phyloP scores from a whole-genome alignment of 2,113 vertebrate species.

The Callorhinus ursinus region DNA sequence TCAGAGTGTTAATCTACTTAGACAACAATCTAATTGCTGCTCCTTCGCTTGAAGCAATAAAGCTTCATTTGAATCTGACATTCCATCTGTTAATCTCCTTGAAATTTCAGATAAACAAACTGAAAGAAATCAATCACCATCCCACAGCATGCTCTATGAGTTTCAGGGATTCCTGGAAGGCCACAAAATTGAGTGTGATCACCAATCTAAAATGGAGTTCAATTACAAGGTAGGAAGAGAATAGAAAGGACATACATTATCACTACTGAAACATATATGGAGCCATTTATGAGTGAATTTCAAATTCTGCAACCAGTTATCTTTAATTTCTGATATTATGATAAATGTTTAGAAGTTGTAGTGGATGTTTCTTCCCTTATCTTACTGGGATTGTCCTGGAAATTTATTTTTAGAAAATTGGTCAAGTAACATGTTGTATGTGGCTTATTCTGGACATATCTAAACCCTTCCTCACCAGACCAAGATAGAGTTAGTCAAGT shows the following conservation, averaged over 20 bases:
- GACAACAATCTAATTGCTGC: slow-evolving; percentile 56
- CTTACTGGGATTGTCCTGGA: slow-evolving; percentile 94
- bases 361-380: slow-evolving; percentile 87
- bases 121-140: slow-evolving; percentile 68
- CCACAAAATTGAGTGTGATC: slow-evolving; percentile 48
- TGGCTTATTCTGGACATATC: slow-evolving; percentile 91
- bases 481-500: slow-evolving; percentile 88
- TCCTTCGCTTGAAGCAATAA: slow-evolving; percentile 57
- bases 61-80: slow-evolving; percentile 66
- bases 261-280: not conserved
- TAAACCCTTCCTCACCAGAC: slow-evolving; percentile 91
- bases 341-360: not conserved
- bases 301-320: not conserved
- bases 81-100: slow-evolving; percentile 68
- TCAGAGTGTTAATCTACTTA: slow-evolving; percentile 48
- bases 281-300: not conserved
- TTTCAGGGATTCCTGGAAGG: slow-evolving; percentile 57
- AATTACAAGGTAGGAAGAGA: not conserved
- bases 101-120: slow-evolving; percentile 72
- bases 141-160: slow-evolving; percentile 8
- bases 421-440: slow-evolving; percentile 94
- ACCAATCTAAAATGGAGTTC: slow-evolving; percentile 31
- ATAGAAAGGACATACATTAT: not conserved
- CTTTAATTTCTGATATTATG: not conserved
- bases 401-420: slow-evolving; percentile 90